Evolutionary conservation across 2,113 vertebrate genomes (phyloP).

Genomic region (Alethe castanea): DNA sequence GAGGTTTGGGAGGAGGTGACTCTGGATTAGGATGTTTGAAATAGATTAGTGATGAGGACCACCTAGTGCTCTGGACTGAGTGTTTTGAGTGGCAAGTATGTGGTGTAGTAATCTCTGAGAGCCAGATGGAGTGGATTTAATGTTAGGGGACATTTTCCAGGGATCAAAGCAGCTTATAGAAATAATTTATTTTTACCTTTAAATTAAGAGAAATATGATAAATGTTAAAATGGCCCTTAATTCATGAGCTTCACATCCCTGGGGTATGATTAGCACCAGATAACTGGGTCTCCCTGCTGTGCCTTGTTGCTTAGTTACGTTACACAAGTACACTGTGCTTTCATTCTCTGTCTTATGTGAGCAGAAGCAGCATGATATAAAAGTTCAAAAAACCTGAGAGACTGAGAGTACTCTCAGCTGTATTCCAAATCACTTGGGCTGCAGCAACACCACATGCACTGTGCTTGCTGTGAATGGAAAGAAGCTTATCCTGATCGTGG

Average conservation of each 20-base stretch:
- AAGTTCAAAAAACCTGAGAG: not conserved
- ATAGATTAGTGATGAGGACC: not conserved
- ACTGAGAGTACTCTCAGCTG: not conserved
- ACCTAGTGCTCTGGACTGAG: not conserved
- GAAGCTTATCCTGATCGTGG: not conserved
- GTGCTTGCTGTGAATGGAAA: not conserved
- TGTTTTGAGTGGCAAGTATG: not conserved
- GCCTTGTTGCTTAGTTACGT: conserved; percentile 9
- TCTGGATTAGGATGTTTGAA: not conserved
- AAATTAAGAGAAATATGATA: conserved; percentile 45
- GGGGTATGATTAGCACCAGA: conserved; percentile 46
- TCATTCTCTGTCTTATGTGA: conserved; percentile 24
- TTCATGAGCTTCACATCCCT: not conserved
- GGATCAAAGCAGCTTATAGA: conserved; percentile 38
- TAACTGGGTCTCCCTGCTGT: conserved; percentile 31
- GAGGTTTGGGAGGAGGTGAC: not conserved
- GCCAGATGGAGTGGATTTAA: conserved; percentile 6
- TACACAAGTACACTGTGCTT: not conserved
- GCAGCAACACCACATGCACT: not conserved
- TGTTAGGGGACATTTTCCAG: not conserved
- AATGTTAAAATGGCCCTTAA: conserved; percentile 44
- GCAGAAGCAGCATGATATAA: not conserved
- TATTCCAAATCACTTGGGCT: not conserved
- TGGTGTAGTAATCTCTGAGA: not conserved
- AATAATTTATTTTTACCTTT: conserved; percentile 51